Evolutionary conservation across 2,113 vertebrate species (phyloP).

Genomic region (Daboia siamensis): DNA sequence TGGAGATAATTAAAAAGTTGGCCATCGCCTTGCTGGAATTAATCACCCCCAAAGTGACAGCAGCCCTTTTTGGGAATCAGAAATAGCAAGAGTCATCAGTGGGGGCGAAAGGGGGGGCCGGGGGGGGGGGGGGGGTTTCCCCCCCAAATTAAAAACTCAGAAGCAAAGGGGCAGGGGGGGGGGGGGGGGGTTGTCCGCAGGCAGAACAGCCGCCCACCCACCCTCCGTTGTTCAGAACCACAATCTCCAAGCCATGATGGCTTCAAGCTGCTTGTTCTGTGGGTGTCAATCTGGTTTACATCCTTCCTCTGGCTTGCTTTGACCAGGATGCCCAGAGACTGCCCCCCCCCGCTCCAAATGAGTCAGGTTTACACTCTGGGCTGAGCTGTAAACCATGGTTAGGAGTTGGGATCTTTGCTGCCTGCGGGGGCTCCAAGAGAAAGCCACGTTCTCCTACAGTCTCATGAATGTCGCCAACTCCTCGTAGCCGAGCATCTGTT

Average conservation of each 20-base stretch:
- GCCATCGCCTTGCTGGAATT: constrained; percentile 1
- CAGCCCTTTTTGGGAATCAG: not conserved
- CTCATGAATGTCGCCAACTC: not conserved
- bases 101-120: rapidly evolving
- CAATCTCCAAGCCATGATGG: not conserved
- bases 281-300: not conserved
- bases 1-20: constrained; percentile 29
- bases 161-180: rapidly evolving
- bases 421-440: not conserved
- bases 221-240: not conserved
- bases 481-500: not conserved
- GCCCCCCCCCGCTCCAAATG: not conserved
- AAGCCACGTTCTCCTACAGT: not conserved
- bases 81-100: not conserved
- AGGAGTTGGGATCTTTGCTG: not conserved
- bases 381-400: not conserved
- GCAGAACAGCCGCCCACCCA: too few species aligned
- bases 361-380: not conserved
- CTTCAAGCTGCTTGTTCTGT: not conserved
- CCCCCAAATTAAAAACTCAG: not conserved
- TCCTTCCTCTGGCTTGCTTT: not conserved
- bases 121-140: not conserved
- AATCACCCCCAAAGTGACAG: not conserved
- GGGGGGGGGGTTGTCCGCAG: not conserved
- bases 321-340: not conserved